Conservation (phyloP, 1,140 invertebrate genomes). For the Campoletis sonorensis region DNA sequence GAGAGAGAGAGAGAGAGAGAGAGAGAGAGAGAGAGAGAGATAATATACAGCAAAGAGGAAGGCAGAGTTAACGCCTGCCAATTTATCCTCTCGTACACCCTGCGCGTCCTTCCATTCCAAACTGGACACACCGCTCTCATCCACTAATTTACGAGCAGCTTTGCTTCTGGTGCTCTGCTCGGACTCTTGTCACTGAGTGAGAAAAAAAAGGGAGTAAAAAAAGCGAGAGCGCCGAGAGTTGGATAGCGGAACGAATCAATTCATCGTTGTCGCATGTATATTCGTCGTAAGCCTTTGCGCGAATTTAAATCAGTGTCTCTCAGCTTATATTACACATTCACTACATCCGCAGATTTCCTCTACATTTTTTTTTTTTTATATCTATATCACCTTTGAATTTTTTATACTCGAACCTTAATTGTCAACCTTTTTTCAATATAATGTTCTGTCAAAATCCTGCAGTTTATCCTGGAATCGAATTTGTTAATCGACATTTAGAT, state of each 20-base stretch:
- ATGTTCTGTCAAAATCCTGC: no score
- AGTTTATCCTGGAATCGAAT: no score
- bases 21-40: neutral
- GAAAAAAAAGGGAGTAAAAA: neutral
- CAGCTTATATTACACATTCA: neutral
- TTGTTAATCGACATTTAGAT: no score
- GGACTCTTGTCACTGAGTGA: neutral
- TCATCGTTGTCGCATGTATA: conserved; percentile 15
- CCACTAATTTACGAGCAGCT: conserved; percentile 34
- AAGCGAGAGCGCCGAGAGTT: neutral
- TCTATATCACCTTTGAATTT: no score
- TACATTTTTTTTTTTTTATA: no score
- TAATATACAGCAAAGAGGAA: neutral
- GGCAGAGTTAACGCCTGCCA: conserved; percentile 56
- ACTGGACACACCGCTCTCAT: conserved; percentile 12
- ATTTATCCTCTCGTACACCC: conserved; percentile 54
- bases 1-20: neutral
- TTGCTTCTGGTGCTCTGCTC: neutral
- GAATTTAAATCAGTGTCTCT: conserved; percentile 54
- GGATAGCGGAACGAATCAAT: conserved; percentile 30
- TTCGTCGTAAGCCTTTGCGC: conserved; percentile 48
- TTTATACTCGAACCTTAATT: no score
- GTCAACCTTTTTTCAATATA: no score
- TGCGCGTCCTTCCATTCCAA: neutral
- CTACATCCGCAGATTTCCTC: no score